Percentiles rank a stretch among this genome's conserved stretches.
phyloP scores from a whole-genome alignment of 2,888 invertebrate genomes.

The Drosophila tripunctata region DNA sequence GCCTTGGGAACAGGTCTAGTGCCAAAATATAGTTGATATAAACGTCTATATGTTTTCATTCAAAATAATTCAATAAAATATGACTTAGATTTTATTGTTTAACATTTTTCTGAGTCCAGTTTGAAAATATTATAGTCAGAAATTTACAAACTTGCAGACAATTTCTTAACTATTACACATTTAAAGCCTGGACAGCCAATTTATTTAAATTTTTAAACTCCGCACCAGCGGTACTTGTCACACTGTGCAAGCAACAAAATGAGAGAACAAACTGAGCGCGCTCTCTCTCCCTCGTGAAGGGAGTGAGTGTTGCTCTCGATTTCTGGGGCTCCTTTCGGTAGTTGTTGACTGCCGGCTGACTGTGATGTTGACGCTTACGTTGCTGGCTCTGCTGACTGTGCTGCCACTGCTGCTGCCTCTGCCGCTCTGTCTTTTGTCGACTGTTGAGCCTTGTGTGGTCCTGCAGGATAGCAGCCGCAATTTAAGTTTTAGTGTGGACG shows the following conservation, averaged over 20 bases:
- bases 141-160: too few relatives aligned
- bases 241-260: slow-evolving; percentile 50
- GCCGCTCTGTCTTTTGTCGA: slow-evolving; percentile 6
- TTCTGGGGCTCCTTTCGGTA: slow-evolving; percentile 45
- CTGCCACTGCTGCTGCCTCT: slow-evolving; percentile 19
- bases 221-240: neutral
- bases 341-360: slow-evolving; percentile 67
- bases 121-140: too few relatives aligned
- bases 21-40: too few relatives aligned
- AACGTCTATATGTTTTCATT: too few relatives aligned
- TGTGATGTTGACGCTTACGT: slow-evolving; percentile 19
- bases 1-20: too few relatives aligned
- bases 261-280: slow-evolving; percentile 23
- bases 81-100: too few relatives aligned
- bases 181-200: neutral
- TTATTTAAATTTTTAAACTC: neutral
- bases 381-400: slow-evolving; percentile 1
- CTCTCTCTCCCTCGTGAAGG: slow-evolving; percentile 33
- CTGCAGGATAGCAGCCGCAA: slow-evolving; percentile 61
- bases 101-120: too few relatives aligned
- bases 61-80: too few relatives aligned
- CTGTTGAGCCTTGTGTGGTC: slow-evolving; percentile 55
- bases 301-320: slow-evolving; percentile 21
- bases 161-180: neutral
- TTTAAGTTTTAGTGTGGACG: slow-evolving; percentile 58